phyloP scores from a whole-genome alignment of 2,888 invertebrate genomes.

The Watsonalla binaria region DNA sequence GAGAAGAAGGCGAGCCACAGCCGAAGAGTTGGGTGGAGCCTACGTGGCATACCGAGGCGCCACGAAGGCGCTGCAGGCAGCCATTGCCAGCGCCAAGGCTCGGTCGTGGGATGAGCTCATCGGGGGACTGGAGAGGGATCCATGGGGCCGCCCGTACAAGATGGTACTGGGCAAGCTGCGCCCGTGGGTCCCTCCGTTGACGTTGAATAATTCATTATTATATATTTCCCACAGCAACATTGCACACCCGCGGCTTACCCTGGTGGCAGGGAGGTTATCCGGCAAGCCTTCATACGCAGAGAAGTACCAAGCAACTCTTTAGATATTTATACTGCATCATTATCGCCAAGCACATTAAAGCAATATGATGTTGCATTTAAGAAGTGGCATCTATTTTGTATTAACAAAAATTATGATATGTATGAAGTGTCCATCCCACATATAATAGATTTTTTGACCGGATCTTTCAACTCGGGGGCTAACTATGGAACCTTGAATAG shows the following conservation, averaged over 20 bases:
- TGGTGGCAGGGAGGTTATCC: constrained; percentile 15
- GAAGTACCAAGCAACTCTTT: constrained; percentile 2
- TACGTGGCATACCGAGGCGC: too few species aligned
- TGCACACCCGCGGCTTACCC: constrained; percentile 9
- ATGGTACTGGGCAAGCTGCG: too few species aligned
- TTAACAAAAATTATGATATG: neutral
- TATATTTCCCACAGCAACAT: constrained; percentile 5
- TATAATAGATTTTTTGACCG: constrained; percentile 4
- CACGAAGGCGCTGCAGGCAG: too few species aligned
- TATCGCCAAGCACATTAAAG: constrained; percentile 9
- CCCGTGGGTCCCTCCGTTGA: too few species aligned
- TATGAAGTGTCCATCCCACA: constrained; percentile 3
- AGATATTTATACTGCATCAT: constrained; percentile 11
- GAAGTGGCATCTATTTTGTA: constrained; percentile 10
- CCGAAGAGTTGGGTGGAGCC: too few species aligned
- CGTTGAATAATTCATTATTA: neutral
- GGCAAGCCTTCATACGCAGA: constrained; percentile 6
- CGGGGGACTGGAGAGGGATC: too few species aligned
- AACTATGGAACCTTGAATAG: too few species aligned
- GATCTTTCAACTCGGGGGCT: constrained; percentile 6
- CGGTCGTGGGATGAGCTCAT: too few species aligned
- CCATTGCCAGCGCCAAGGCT: too few species aligned
- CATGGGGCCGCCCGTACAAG: too few species aligned
- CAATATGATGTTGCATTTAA: constrained; percentile 9
- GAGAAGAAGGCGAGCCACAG: too few species aligned